phyloP scores from a whole-genome alignment of 2,113 vertebrate genomes.

The Sebastes fasciatus region DNA sequence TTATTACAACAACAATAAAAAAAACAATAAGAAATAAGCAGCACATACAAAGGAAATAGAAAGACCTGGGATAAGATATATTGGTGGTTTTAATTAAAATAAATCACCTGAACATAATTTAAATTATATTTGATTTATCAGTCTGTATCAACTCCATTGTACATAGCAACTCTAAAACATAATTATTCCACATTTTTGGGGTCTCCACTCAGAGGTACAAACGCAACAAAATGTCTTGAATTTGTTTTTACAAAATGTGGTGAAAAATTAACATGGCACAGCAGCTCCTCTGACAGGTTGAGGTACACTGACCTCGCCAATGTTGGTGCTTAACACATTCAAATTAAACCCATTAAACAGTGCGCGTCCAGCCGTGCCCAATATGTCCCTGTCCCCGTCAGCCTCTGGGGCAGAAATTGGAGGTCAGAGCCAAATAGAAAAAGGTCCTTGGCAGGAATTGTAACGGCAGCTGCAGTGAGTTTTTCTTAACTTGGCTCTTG shows the following conservation, averaged over 20 bases:
- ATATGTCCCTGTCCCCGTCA: conserved; percentile 47
- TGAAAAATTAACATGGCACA: neutral
- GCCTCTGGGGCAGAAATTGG: conserved; percentile 48
- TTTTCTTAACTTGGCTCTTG: conserved; percentile 25
- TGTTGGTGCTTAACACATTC: conserved; percentile 36
- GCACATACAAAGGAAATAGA: neutral
- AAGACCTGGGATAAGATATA: neutral
- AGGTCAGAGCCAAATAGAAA: conserved; percentile 54
- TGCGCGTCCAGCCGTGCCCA: conserved; percentile 33
- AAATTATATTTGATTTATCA: neutral
- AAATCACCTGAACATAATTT: neutral
- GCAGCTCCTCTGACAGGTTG: conserved; percentile 1
- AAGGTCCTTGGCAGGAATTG: conserved; percentile 53
- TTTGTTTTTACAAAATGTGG: conserved; percentile 17
- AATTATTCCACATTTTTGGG: neutral
- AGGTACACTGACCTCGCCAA: conserved; percentile 33
- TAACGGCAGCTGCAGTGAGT: conserved; percentile 17
- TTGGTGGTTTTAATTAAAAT: neutral
- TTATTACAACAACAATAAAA: neutral
- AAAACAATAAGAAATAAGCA: neutral
- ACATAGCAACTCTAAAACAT: neutral
- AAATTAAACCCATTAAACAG: conserved; percentile 38
- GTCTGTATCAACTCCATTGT: neutral
- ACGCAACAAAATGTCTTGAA: neutral
- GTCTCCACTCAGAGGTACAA: neutral